Evolutionary conservation across 2,888 invertebrate species (phyloP), one percentile per base, ranked within the genome.

Genomic region (Harpalus rufipes): DNA sequence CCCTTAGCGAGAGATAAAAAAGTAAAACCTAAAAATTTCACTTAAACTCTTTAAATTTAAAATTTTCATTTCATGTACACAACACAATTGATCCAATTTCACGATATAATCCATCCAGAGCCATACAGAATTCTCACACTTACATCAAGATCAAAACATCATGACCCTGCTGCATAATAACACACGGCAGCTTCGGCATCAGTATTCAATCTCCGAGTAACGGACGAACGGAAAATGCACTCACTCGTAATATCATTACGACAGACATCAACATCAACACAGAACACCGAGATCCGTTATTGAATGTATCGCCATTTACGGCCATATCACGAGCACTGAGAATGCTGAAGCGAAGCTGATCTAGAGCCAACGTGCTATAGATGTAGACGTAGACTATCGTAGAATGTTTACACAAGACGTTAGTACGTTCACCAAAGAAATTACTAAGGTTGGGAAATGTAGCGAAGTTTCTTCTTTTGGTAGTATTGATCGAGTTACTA

Each of bases 281-380:
- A 51, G 72, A 74, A 39, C 68, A 72, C 39, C 68, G n/a, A 25
- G 72, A 74, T 74, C 72, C 72, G 72, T 74, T 74, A 74, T 74
- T 74, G 72, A 74, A 74, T 44, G 72, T 74, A 32, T 74, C 41
- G 18, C 72, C 72, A 74, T 74, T 74, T 74, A 74, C 72, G 72
- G 72, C 12, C 10, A 74, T 74, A 74, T 74, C 72, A 74, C 44
- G 72, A 74, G 72, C 72, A 44, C 16, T 10, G 14, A 18, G 72
- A 72, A 72, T 72, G 72, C 12, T 74, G 72, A 18, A 32, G 32
- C 44, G 10, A 51, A 51, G 44, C 12, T 51, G 32, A 32, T 65
- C 65, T 65, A 25, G n/a, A 68, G 12, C 44, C 44, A 12, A 8
- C 8, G 44, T 51, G 44, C 10, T 51, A 10, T 51, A 51, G 44